phyloP scores from a whole-genome alignment of 2,888 invertebrate species.

The Morinoia aosen region DNA sequence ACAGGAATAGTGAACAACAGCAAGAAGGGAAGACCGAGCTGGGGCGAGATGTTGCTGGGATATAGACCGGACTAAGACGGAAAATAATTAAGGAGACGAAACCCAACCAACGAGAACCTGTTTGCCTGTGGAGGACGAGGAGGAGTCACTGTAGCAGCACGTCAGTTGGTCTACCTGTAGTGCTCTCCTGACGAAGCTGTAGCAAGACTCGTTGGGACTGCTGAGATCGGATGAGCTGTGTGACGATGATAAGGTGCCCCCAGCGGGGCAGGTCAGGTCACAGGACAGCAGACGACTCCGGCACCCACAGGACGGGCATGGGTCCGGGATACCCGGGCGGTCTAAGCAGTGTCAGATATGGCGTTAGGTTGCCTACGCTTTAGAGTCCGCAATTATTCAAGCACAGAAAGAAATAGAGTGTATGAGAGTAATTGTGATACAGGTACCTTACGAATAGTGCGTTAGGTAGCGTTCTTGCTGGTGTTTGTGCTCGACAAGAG shows the following conservation, averaged over 20 bases:
- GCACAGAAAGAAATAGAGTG: not conserved
- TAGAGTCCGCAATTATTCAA: too few species aligned
- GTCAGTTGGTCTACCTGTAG: constrained; percentile 76
- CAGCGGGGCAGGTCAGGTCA: constrained; percentile 78
- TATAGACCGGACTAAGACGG: not conserved
- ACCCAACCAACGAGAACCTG: constrained; percentile 43
- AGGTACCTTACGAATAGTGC: too few species aligned
- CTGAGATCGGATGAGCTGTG: constrained; percentile 90
- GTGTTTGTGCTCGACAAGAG: too few species aligned
- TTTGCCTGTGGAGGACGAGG: constrained; percentile 48
- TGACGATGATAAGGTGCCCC: constrained; percentile 70
- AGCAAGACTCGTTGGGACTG: constrained; percentile 93
- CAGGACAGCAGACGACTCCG: constrained; percentile 73
- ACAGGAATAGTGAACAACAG: not conserved
- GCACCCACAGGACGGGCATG: constrained; percentile 69
- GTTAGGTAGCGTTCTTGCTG: too few species aligned
- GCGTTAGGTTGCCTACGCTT: not conserved
- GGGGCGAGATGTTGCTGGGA: not conserved
- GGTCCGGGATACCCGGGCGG: not conserved
- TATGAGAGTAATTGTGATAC: not conserved
- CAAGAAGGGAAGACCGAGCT: not conserved
- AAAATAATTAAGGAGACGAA: not conserved
- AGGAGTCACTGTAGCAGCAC: constrained; percentile 37
- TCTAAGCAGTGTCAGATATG: constrained; percentile 53
- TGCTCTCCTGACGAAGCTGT: constrained; percentile 91